Base-by-base conservation (phyloP, 2,113 vertebrate species). In the Chunga burmeisteri region DNA sequence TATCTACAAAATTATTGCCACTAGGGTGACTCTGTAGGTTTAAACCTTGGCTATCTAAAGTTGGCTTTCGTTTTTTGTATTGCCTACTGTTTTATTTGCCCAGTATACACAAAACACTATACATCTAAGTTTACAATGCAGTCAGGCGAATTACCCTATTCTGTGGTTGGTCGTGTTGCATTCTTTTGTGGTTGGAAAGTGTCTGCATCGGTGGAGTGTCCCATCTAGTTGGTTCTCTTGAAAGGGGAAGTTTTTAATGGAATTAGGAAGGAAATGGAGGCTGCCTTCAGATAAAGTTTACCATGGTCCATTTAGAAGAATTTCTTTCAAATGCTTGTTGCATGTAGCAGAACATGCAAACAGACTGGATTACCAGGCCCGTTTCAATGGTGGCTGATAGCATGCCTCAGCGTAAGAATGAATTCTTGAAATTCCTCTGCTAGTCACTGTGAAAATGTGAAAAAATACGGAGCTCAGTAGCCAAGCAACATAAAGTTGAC, bases 101-200 rank as follows among this genome's bases (percentile, higher is more conserved):
- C 29, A 18, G 7, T 47, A 19, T 18, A 80, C 8, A 3, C 17
- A 46, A 16, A 78, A 34, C 6, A 7, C 9, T 16, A 4, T 74
- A 44, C 6, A 9, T 3, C 47, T 9, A 18, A 13, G 2, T 74
- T 79, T 42, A 34, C 27, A 66, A 1, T 38, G 36, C n/a, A 56
- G 32, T 59, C 15, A 29, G 15, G 40, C 0, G 3, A 83, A 40
- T 72, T 40, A 5, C 16, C 68, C 4, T 68, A 1, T 90, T 85
- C 17, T 73, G 12, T 66, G n/a, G 9, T 23, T 72, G 26, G 13
- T 61, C 0, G 0, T 58, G 38, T 59, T 68, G 12, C 0, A 0
- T 52, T 75, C 4, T 52, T 49, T 30, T 70, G 42, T 67, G 44
- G 3, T 11, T 80, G 71, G 22, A 22, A 9, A 42, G 29, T 21